Percentiles rank a stretch among this genome's conserved stretches.
Evolutionary conservation across 1,140 invertebrate species (phyloP).

Genomic region (Brachionus rubens): DNA sequence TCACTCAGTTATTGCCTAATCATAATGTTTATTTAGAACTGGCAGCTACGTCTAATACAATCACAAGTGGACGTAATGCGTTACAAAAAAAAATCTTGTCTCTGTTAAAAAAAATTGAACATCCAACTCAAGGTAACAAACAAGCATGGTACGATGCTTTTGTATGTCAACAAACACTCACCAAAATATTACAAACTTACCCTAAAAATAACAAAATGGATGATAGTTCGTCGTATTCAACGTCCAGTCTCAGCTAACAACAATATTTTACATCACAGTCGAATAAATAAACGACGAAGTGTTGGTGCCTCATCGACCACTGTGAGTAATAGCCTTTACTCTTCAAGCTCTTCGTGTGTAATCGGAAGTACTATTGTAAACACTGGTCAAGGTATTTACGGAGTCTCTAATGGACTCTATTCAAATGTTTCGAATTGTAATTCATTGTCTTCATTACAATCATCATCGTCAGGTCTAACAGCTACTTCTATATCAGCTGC

Average conservation of each 20-base stretch:
- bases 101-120: constrained; percentile 84
- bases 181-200: constrained; percentile 67
- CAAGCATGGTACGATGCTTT: constrained; percentile 97
- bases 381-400: constrained; percentile 4
- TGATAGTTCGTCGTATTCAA: constrained; percentile 69
- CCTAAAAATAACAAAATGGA: constrained; percentile 75
- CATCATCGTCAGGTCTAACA: neutral
- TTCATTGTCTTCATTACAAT: constrained; percentile 19
- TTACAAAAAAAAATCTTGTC: constrained; percentile 91
- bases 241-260: neutral
- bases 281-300: constrained; percentile 35
- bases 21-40: constrained; percentile 85
- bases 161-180: constrained; percentile 78
- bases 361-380: neutral
- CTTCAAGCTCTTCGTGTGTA: neutral
- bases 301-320: neutral
- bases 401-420: neutral
- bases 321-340: neutral
- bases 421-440: constrained; percentile 45
- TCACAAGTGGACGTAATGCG: constrained; percentile 81
- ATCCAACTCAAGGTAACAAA: constrained; percentile 86
- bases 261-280: constrained; percentile 26
- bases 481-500: neutral
- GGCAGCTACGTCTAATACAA: constrained; percentile 78
- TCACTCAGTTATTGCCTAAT: constrained; percentile 83